Percentiles rank a stretch among this genome's conserved stretches.
Conservation (phyloP, 2,113 vertebrate species). For the Pelobates fuscus region DNA sequence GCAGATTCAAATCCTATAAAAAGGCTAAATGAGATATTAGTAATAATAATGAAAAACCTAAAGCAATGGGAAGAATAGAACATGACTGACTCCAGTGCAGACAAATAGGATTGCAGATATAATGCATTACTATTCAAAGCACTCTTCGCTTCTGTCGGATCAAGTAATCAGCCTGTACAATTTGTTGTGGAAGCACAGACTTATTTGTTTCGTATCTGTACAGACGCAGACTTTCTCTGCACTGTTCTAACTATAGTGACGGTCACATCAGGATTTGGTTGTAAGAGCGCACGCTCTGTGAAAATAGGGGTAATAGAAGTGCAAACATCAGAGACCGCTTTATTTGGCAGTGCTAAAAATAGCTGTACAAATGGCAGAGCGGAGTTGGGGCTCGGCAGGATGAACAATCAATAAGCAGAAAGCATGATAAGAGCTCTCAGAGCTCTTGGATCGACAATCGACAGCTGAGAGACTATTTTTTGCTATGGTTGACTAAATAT, state of each 20-base stretch:
- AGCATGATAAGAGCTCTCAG: conserved; percentile 79
- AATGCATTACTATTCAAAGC: conserved; percentile 25
- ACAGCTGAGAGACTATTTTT: conserved; percentile 92
- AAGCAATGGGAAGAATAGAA: no score
- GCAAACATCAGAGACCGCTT: conserved; percentile 83
- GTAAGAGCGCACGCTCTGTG: conserved; percentile 77
- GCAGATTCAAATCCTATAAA: no score
- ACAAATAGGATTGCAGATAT: background rate
- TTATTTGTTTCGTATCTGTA: conserved; percentile 55
- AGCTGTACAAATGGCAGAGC: conserved; percentile 80
- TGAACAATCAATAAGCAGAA: conserved; percentile 89
- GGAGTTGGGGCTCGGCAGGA: conserved; percentile 69
- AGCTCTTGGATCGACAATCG: conserved; percentile 80
- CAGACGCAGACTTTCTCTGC: conserved; percentile 57
- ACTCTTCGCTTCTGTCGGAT: conserved; percentile 53
- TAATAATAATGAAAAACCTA: no score
- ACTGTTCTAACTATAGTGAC: conserved; percentile 81
- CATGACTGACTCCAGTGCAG: background rate
- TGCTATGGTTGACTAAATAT: conserved; percentile 99
- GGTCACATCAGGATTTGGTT: conserved; percentile 72
- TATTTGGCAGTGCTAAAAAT: conserved; percentile 93
- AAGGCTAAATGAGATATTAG: no score
- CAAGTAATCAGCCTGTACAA: conserved; percentile 60
- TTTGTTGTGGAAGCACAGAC: conserved; percentile 50
- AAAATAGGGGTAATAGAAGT: conserved; percentile 72